Conservation (phyloP, 2,113 vertebrate genomes). For the Tamias sibiricus region DNA sequence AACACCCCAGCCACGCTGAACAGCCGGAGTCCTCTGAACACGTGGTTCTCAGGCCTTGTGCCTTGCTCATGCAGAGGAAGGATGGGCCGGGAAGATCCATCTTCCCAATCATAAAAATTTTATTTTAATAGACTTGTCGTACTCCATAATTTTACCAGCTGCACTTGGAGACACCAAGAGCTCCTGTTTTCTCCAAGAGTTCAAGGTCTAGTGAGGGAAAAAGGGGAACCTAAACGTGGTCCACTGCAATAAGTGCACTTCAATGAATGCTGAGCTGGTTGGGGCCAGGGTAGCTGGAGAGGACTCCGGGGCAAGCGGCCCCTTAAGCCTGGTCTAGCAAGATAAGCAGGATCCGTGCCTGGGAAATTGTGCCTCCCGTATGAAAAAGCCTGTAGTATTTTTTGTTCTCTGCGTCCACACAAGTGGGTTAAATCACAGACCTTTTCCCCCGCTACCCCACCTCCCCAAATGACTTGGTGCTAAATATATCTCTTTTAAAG, state of each 20-base stretch:
- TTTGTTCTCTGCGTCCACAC: neutral
- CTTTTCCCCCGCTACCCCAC: neutral
- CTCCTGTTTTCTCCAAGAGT: neutral
- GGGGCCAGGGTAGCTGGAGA: neutral
- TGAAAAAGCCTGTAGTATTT: neutral
- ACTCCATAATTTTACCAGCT: neutral
- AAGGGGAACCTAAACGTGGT: neutral
- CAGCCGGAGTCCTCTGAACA: neutral
- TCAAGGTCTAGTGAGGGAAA: neutral
- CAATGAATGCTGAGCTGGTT: neutral
- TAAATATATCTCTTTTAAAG: slow-evolving; percentile 35
- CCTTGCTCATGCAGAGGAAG: neutral
- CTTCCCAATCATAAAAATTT: neutral
- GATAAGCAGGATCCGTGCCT: neutral
- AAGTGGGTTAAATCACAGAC: neutral
- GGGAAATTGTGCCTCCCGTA: neutral
- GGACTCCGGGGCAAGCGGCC: neutral
- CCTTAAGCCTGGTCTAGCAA: neutral
- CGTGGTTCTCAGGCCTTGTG: too few relatives aligned
- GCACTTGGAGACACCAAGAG: neutral
- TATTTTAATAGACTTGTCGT: neutral
- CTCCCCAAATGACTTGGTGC: neutral
- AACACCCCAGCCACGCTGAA: fast-evolving
- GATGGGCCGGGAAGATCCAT: neutral
- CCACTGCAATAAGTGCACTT: neutral